Base-by-base conservation (phyloP, 2,888 invertebrate species). In the Dynastes tityus region DNA sequence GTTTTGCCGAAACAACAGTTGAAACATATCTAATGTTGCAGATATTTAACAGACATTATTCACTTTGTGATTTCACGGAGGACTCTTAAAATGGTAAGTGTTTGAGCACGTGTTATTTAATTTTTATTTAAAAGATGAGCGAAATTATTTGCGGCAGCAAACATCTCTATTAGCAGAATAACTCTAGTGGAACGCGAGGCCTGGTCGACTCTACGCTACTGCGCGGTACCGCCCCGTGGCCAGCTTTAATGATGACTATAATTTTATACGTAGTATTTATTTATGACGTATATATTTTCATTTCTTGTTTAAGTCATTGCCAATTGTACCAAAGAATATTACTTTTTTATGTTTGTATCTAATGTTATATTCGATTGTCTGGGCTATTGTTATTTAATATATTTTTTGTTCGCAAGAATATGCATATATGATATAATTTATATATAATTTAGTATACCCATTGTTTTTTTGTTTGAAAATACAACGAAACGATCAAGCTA, bases 311-410 rank as follows among this genome's bases (percentile, higher is more conserved):
- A 81, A 83, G 80, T 82, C 82, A 83, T 85, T 85, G 86, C 86
- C 86, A 85, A 85, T 82, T 82, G 85, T 85, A 84, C 86, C 86
- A 86, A 86, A 86, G 86, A 86, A 65, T 68, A 71, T 70, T 27
- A 70, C 51, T 40, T 53, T 77, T 77, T 77, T 61, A 58, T 45
- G 58, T 74, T 61, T 74, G 16, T 74, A 63, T 61, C 40, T 61
- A 55, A 74, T 51, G 11, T 63, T 63, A 32, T 63, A 63, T 32
- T 68, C 16, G 61, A 74, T 61, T 74, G 61, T 61, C 61, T 63
- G 73, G 73, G 73, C 73, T 74, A 61, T 61, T 74, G 61, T 61
- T 74, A 74, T 61, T 74, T 74, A 74, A 74, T 74, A 74, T 74
- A 74, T 63, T 63, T 61, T 63, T 61, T 73, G 55, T 73, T 73